A percentile compares a stretch with the other conserved stretches of the same genome.
These are phyloP conservation scores for Keiferia lycopersicella DNA, from an alignment of 2,888 invertebrate genomes.

Conservation along the genomic window DNA sequence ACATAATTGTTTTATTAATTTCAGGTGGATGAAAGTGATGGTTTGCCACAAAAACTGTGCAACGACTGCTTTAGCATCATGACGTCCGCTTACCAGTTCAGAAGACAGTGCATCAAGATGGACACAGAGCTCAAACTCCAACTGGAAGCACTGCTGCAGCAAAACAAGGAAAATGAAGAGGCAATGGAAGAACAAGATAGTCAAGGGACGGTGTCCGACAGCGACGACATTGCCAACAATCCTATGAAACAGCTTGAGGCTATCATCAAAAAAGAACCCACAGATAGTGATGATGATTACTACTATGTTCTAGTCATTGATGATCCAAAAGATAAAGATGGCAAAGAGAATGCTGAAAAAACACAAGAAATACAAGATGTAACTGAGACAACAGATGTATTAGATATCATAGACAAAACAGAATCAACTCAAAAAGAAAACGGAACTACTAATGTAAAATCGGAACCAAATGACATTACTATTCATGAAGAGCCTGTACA, in stretches of 20 bases:
- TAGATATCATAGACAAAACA: not conserved
- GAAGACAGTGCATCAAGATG: slow-evolving; percentile 72
- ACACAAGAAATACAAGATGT: slow-evolving; percentile 13
- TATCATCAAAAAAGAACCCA: slow-evolving; percentile 68
- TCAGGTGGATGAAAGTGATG: slow-evolving; percentile 69
- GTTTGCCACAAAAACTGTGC: slow-evolving; percentile 71
- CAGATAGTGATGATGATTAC: slow-evolving; percentile 72
- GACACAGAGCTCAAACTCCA: slow-evolving; percentile 66
- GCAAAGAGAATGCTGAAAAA: slow-evolving; percentile 28
- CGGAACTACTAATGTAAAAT: slow-evolving; percentile 25
- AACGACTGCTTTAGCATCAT: slow-evolving; percentile 59
- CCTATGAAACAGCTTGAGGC: slow-evolving; percentile 66
- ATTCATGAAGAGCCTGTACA: slow-evolving; percentile 28
- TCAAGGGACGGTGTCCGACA: not conserved
- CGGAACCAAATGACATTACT: slow-evolving; percentile 31
- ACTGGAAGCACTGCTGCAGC: slow-evolving; percentile 50
- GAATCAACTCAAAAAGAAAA: slow-evolving; percentile 37
- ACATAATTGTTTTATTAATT: slow-evolving; percentile 36
- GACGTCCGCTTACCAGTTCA: slow-evolving; percentile 68
- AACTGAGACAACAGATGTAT: not conserved
- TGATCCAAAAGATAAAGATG: slow-evolving; percentile 49
- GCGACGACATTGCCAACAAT: slow-evolving; percentile 53
- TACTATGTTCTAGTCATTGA: slow-evolving; percentile 76
- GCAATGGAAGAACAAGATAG: slow-evolving; percentile 36
- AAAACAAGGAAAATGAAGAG: slow-evolving; percentile 42